Base-by-base conservation (phyloP, 2,888 invertebrate genomes). In the Drosophila crucigera region DNA sequence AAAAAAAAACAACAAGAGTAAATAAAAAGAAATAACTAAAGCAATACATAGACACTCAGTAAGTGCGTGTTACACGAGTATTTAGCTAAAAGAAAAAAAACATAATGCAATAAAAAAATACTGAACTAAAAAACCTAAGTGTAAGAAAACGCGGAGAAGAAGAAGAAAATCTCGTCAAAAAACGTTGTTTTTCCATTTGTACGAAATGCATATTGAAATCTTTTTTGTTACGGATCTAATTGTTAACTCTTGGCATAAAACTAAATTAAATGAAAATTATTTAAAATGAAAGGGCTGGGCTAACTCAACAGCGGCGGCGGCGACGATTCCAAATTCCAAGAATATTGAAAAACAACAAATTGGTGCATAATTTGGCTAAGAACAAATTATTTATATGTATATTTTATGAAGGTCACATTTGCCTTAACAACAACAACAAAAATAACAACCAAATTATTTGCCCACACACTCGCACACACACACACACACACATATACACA, bases 21-120 rank as follows among this genome's bases (percentile, higher is more conserved):
- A 64, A 73, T 52, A 56, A 71, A 74, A 59, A 71, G 73, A 71
- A 74, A 70, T 65, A 76, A 81, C 89, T 84, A 84, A 85, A 85
- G 90, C 90, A 85, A 85, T 89, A 85, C 85, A 89, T 85, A 87
- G 87, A 85, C 84, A 85, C 90, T 85, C 87, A 80, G 76, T 84
- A 84, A 75, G 76, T 87, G 87, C 83, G 85, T 83, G 86, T 81
- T 86, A 89, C 84, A 84, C 82, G 76, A 87, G 73, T 84, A 83
- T 83, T 82, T 83, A 87, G 85, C 77, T 78, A 84, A 82, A 4
- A 41, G 55, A 80, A 76, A 60, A 61, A 54, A 52, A 59, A 56
- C 58, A 62, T 58, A 68, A 77, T 67, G 60, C 47, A 47, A 76
- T 58, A 72, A 76, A 62, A 69, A 69, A 73, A 64, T 73, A 85